These are phyloP conservation scores for Kradibia gibbosae DNA, from an alignment of 1,140 invertebrate species.

Conservation along the genomic window DNA sequence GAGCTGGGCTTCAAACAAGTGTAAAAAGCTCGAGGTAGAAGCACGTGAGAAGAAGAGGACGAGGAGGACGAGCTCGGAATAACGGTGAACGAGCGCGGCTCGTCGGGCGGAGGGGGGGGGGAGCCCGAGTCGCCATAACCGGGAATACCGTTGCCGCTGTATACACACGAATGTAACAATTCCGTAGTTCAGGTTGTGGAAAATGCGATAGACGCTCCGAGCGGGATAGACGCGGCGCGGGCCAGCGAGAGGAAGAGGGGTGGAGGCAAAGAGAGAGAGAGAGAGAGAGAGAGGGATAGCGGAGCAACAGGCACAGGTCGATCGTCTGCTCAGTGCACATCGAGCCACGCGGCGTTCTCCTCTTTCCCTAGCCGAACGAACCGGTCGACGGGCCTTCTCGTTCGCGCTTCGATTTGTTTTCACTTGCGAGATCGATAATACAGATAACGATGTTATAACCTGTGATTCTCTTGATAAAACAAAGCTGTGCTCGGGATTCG, in stretches of 20 bases:
- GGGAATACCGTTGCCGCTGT: neutral
- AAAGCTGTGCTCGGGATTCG: too few relatives aligned
- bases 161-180: neutral
- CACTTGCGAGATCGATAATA: neutral
- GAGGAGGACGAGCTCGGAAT: neutral
- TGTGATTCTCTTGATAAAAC: too few relatives aligned
- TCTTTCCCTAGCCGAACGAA: neutral
- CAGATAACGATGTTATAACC: too few relatives aligned
- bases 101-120: neutral
- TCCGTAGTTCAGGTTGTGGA: neutral
- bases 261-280: conserved; percentile 23
- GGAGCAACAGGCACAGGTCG: neutral
- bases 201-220: too few relatives aligned
- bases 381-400: neutral
- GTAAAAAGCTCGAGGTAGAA: neutral
- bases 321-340: conserved; percentile 17
- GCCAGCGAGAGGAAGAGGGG: too few relatives aligned
- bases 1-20: neutral
- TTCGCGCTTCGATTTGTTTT: neutral
- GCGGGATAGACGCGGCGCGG: too few relatives aligned
- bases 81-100: too few relatives aligned
- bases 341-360: neutral
- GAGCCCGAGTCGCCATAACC: neutral
- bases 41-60: neutral
- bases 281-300: neutral